Conservation (phyloP, 1,140 invertebrate genomes). For the Ericerus pela region DNA sequence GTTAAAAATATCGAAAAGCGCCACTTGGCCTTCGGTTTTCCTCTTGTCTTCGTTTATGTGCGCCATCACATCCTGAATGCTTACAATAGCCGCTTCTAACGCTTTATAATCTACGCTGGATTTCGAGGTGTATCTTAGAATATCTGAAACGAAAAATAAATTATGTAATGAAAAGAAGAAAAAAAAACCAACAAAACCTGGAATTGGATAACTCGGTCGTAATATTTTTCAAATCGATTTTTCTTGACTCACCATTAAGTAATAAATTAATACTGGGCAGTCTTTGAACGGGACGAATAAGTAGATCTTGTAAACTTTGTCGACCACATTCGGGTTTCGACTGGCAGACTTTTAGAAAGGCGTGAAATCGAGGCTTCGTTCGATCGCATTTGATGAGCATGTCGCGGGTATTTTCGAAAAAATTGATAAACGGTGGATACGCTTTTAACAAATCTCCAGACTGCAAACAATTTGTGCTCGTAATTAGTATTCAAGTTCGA, state of each 20-base stretch:
- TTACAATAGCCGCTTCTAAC: slow-evolving; percentile 67
- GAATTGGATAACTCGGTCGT: neutral
- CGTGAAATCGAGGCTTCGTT: slow-evolving; percentile 87
- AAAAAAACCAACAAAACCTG: neutral
- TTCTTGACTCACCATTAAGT: slow-evolving; percentile 56
- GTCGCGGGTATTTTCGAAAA: slow-evolving; percentile 91
- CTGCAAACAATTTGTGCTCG: slow-evolving; percentile 18
- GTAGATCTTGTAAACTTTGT: slow-evolving; percentile 82
- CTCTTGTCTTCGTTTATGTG: slow-evolving; percentile 95
- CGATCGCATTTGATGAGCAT: slow-evolving; percentile 77
- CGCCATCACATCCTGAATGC: slow-evolving; percentile 83
- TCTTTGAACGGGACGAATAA: slow-evolving; percentile 92
- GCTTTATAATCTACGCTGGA: slow-evolving; percentile 70
- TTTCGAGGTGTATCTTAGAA: slow-evolving; percentile 76
- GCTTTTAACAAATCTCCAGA: slow-evolving; percentile 68
- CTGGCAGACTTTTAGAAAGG: slow-evolving; percentile 91
- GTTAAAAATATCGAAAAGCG: slow-evolving; percentile 93
- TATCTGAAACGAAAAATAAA: slow-evolving; percentile 47
- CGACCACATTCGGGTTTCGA: slow-evolving; percentile 85
- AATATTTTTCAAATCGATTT: neutral
- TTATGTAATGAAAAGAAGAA: neutral
- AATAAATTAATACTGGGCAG: slow-evolving; percentile 88
- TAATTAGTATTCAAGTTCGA: neutral
- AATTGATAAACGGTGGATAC: slow-evolving; percentile 95
- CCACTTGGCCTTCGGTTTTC: slow-evolving; percentile 83